Evolutionary conservation across 2,797 vertebrate species (phyloP).

Genomic region (Peromyscus aztecus): DNA sequence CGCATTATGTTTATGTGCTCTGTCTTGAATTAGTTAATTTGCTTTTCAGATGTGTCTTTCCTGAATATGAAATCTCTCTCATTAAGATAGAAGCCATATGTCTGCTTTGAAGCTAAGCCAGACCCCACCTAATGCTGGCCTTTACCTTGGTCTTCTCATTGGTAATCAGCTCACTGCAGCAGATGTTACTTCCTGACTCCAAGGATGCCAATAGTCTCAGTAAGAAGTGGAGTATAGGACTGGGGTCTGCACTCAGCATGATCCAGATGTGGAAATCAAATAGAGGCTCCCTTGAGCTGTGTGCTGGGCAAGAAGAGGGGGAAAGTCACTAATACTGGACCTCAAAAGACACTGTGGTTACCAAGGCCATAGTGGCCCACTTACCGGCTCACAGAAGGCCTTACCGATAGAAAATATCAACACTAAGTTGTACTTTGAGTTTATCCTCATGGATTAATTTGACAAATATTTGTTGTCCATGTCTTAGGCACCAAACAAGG

Average conservation of each 20-base stretch:
- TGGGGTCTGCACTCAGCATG: conserved; percentile 72
- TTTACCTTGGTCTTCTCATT: conserved; percentile 79
- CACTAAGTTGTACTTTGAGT: conserved; percentile 53
- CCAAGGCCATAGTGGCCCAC: background rate
- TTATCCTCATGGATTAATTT: conserved; percentile 68
- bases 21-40: conserved; percentile 77
- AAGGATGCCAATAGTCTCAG: conserved; percentile 76
- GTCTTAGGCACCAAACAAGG: conserved; percentile 43
- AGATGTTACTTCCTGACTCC: conserved; percentile 81
- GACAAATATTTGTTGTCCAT: conserved; percentile 70
- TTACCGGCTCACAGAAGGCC: conserved; percentile 23
- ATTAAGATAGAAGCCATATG: conserved; percentile 82
- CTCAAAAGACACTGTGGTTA: conserved; percentile 62
- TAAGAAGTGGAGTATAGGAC: conserved; percentile 70
- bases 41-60: conserved; percentile 73
- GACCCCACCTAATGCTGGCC: conserved; percentile 79
- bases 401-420: conserved; percentile 64
- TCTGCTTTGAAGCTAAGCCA: conserved; percentile 80
- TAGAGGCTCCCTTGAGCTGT: conserved; percentile 56
- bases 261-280: conserved; percentile 74
- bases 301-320: conserved; percentile 59
- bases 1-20: conserved; percentile 32
- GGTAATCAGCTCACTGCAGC: conserved; percentile 80
- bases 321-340: conserved; percentile 23
- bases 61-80: conserved; percentile 82